Percentiles rank a stretch among this genome's conserved stretches.
phyloP scores from a whole-genome alignment of 2,797 vertebrate species.

The Todus mexicanus region DNA sequence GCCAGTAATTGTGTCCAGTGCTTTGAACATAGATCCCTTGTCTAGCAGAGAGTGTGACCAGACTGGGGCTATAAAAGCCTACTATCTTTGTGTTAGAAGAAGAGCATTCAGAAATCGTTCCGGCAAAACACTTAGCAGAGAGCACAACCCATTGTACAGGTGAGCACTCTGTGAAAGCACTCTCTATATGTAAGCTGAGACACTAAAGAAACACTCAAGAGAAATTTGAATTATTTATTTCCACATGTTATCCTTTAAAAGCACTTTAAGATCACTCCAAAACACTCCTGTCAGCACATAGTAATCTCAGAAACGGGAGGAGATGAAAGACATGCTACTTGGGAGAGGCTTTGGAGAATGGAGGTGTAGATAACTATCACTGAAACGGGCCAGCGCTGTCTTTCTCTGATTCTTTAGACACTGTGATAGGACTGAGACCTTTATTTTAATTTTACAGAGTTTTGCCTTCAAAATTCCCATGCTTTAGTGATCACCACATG shows the following conservation, averaged over 20 bases:
- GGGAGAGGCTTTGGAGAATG: background rate
- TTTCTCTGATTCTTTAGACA: background rate
- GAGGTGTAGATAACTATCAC: background rate
- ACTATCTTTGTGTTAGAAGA: background rate
- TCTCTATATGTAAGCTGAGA: background rate
- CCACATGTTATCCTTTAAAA: conserved; percentile 51
- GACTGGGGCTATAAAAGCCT: background rate
- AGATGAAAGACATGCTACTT: background rate
- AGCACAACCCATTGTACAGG: conserved; percentile 12
- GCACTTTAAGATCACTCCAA: conserved; percentile 31
- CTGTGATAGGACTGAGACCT: background rate
- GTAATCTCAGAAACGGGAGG: conserved; percentile 20
- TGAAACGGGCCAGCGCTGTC: background rate
- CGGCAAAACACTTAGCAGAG: background rate
- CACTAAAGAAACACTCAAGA: conserved; percentile 34
- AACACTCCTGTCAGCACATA: conserved; percentile 29
- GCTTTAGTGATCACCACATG: background rate
- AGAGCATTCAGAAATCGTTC: background rate
- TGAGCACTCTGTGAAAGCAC: conserved; percentile 39
- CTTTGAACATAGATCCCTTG: background rate
- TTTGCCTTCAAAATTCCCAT: background rate
- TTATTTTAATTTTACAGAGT: background rate
- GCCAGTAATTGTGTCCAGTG: background rate
- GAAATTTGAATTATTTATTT: conserved; percentile 68
- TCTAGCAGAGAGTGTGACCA: background rate